Percentiles rank a stretch among this genome's conserved stretches.
These are phyloP conservation scores for Campopleginae sp. DNA, from an alignment of 2,888 invertebrate genomes.

Conservation along the genomic window DNA sequence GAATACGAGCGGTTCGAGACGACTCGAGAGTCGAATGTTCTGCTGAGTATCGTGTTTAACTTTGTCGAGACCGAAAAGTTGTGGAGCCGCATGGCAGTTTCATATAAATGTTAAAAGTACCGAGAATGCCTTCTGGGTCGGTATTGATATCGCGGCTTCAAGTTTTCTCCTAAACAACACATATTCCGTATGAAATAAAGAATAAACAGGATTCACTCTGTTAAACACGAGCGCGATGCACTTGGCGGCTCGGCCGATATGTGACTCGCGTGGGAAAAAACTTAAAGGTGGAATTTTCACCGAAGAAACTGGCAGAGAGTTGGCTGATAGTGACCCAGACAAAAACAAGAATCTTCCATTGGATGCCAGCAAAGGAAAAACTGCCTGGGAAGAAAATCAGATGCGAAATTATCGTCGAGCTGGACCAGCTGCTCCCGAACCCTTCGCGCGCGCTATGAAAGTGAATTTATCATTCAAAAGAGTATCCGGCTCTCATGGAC, in stretches of 20 bases:
- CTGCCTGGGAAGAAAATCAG: neutral
- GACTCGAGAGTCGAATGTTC: neutral
- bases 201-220: neutral
- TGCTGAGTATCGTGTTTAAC: neutral
- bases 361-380: neutral
- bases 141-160: constrained; percentile 1
- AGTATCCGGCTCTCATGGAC: neutral
- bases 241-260: neutral
- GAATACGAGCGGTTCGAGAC: neutral
- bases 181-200: neutral
- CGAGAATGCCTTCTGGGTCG: neutral
- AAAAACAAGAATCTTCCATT: constrained; percentile 3
- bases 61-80: neutral
- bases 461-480: constrained; percentile 8
- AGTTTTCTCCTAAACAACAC: constrained; percentile 13
- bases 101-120: neutral
- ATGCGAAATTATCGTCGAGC: constrained; percentile 2
- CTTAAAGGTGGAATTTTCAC: neutral
- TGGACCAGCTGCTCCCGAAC: neutral
- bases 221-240: neutral
- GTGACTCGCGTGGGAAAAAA: neutral
- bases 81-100: neutral
- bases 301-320: neutral
- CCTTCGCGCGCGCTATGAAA: constrained; percentile 9
- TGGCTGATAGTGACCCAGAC: neutral